These are phyloP conservation scores for Ophiodon elongatus DNA, from an alignment of 2,113 vertebrate genomes.

Conservation along the genomic window DNA sequence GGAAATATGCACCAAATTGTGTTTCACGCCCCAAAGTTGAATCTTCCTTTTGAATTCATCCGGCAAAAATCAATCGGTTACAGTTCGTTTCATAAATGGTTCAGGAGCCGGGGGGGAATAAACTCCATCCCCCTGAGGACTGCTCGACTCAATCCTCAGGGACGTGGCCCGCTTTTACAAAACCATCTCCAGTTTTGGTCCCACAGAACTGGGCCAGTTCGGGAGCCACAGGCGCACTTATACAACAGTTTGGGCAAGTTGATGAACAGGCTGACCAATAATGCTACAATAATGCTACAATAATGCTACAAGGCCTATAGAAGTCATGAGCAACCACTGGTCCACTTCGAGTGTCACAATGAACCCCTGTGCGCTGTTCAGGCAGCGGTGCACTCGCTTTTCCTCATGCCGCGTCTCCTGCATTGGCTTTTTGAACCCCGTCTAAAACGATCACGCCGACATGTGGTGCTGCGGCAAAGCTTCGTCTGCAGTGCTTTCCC, in stretches of 20 bases:
- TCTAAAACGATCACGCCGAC: not conserved
- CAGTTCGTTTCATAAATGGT: constrained; percentile 52
- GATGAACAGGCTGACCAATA: constrained; percentile 2
- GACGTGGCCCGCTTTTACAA: constrained; percentile 25
- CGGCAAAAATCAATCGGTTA: constrained; percentile 40
- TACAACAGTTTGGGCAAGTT: not conserved
- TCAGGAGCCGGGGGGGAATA: constrained; percentile 24
- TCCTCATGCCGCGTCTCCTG: not conserved
- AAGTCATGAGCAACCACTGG: not conserved
- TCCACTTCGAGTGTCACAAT: not conserved
- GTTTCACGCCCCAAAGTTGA: constrained; percentile 5
- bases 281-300: too few relatives aligned
- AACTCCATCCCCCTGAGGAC: constrained; percentile 24
- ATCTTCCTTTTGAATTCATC: constrained; percentile 14
- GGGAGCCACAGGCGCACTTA: constrained; percentile 5
- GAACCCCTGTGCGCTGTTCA: not conserved
- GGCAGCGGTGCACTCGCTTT: too few relatives aligned
- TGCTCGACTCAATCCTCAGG: not conserved
- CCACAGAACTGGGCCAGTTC: constrained; percentile 41
- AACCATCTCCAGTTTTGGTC: constrained; percentile 32
- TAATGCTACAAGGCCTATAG: too few relatives aligned
- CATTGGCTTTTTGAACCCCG: not conserved
- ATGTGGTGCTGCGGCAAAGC: too few relatives aligned
- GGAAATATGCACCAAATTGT: not conserved
- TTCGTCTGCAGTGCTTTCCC: too few relatives aligned